These are phyloP conservation scores for Turritopsis rubra DNA, from an alignment of 30 jellyfish, hydroid and myxozoan genomes.

Conservation along the genomic window DNA sequence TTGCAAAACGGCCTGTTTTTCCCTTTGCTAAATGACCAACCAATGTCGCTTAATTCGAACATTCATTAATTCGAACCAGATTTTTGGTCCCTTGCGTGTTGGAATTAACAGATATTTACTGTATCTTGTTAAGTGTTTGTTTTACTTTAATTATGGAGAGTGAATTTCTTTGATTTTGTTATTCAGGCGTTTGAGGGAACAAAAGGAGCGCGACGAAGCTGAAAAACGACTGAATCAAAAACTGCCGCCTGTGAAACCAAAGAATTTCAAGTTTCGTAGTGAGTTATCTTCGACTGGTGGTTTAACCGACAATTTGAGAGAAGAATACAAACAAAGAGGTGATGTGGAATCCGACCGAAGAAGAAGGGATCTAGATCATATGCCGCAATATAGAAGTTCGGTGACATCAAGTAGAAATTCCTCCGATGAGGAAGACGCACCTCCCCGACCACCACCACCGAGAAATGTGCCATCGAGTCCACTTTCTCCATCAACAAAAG, in stretches of 20 bases:
- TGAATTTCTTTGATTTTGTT: too few relatives aligned
- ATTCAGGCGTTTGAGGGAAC: not conserved
- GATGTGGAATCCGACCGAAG: conserved; percentile 62
- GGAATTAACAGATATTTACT: too few relatives aligned
- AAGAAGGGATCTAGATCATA: conserved; percentile 59
- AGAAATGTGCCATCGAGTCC: conserved; percentile 22
- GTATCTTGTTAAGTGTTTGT: not conserved
- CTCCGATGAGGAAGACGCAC: conserved; percentile 84
- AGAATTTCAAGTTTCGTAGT: not conserved
- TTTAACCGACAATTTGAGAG: conserved; percentile 32
- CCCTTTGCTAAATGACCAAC: too few relatives aligned
- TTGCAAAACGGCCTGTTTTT: too few relatives aligned
- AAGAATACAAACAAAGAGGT: conserved; percentile 62
- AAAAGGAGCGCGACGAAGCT: not conserved
- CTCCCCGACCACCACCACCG: conserved; percentile 99
- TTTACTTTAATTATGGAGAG: not conserved
- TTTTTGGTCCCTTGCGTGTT: too few relatives aligned
- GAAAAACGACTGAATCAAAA: not conserved
- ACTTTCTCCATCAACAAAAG: conserved; percentile 28
- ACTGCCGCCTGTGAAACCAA: conserved; percentile 41
- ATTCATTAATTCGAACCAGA: too few relatives aligned
- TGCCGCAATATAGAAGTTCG: conserved; percentile 35
- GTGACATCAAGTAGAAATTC: conserved; percentile 24
- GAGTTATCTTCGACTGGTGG: conserved; percentile 5
- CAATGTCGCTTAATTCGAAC: too few relatives aligned